Base-by-base conservation (phyloP, 1,140 invertebrate species). In the Cherax destructor region DNA sequence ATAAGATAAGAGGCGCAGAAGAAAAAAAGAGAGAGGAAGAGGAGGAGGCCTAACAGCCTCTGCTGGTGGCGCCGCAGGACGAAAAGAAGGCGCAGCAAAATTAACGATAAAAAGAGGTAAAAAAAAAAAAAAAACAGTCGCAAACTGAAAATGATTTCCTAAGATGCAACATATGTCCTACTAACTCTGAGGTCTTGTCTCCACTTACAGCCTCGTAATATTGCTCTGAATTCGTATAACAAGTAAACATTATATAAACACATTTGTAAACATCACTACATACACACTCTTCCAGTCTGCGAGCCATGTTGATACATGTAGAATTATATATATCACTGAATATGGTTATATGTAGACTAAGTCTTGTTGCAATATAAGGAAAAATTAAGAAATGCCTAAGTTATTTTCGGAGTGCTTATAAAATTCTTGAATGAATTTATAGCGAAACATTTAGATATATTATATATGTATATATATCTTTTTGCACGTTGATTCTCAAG, bases 401-500 rank as follows among this genome's bases (percentile, higher is more conserved):
- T 30, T 30, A 74, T 74, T 74, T 74, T 56, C 30, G 30, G 69
- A 74, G 69, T 74, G 30, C 69, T 74, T 74, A 74, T 30, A 56
- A 69, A 83, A 83, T 47, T 56, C 61, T 83, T 41, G 61, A 83
- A 83, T 65, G 81, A 83, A 83, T 83, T 69, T 21, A 83, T 83
- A 61, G 81, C 61, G 81, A 83, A 83, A 83, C 81, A 83, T 65
- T 83, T 49, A 83, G 52, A 83, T 83, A 65, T 83, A 65, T 83
- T 83, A 83, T 83, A 83, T 83, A 83, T 83, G 81, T 83, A 65
- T 83, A 65, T 83, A 65, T 83, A 65, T 83, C 81, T 83, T 65
- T 83, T 69, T 83, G 69, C 81, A 83, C 24, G 47, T 83, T 41
- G 61, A 69, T 69, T 69, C 59, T 83, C 59, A 56, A 49, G 81